A percentile compares a stretch with the other conserved stretches of the same genome.
These are phyloP conservation scores for Busseola fusca DNA, from an alignment of 2,888 invertebrate genomes.

Conservation along the genomic window DNA sequence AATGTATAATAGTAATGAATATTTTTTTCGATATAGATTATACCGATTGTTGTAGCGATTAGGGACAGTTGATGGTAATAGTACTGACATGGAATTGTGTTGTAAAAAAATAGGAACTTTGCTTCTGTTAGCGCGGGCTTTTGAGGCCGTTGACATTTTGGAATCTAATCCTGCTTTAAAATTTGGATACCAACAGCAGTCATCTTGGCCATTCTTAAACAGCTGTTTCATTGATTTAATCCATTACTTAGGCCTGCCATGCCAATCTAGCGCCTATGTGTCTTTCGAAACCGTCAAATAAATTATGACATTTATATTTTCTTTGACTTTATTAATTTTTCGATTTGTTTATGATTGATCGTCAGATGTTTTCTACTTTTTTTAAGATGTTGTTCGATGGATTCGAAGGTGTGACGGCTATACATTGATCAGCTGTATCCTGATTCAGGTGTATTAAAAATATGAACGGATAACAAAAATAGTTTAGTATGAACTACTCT, in stretches of 20 bases:
- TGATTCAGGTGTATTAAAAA: slow-evolving; percentile 26
- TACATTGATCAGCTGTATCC: slow-evolving; percentile 25
- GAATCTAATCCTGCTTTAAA: slow-evolving; percentile 9
- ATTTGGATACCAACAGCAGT: slow-evolving; percentile 11
- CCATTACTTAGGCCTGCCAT: slow-evolving; percentile 14
- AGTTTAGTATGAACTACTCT: slow-evolving; percentile 33
- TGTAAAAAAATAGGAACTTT: slow-evolving; percentile 23
- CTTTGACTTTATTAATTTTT: slow-evolving; percentile 41
- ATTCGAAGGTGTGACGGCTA: slow-evolving; percentile 28
- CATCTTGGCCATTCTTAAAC: slow-evolving; percentile 24
- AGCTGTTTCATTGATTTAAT: slow-evolving; percentile 27
- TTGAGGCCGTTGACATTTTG: slow-evolving; percentile 16
- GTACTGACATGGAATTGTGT: slow-evolving; percentile 53
- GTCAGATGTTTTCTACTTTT: neutral
- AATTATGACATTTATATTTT: slow-evolving; percentile 46
- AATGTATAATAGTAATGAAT: slow-evolving; percentile 46
- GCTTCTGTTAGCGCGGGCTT: slow-evolving; percentile 32
- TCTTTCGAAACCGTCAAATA: slow-evolving; percentile 24
- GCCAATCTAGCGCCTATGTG: slow-evolving; percentile 32
- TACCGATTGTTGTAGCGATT: slow-evolving; percentile 51
- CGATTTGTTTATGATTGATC: slow-evolving; percentile 19
- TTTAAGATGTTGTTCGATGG: slow-evolving; percentile 27
- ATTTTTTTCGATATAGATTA: slow-evolving; percentile 46
- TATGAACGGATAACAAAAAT: slow-evolving; percentile 21
- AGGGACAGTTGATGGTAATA: slow-evolving; percentile 39